Percentiles rank a stretch among this genome's conserved stretches.
Conservation (phyloP, 64 coral and sea anemone species). For the Catalaphyllia jardinei region DNA sequence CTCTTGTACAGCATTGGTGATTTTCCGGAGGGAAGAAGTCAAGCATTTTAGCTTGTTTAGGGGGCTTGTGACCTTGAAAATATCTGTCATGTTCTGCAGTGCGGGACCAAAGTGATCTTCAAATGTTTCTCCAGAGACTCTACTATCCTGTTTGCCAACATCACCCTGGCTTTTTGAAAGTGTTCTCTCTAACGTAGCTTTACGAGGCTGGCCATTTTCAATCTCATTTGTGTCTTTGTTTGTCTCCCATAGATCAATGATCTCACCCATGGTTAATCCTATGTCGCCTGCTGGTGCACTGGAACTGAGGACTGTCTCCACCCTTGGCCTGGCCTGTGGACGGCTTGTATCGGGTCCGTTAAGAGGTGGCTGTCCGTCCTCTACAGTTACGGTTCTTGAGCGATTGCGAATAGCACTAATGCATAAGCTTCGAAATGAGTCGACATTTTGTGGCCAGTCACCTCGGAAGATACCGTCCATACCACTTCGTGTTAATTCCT, state of each 20-base stretch:
- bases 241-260: constrained; percentile 30
- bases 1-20: constrained; percentile 78
- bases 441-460: background rate
- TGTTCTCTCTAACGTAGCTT: background rate
- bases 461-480: background rate
- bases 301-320: background rate
- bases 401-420: constrained; percentile 54
- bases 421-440: constrained; percentile 49
- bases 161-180: constrained; percentile 70
- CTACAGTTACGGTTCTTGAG: constrained; percentile 43
- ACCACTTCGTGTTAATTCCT: background rate
- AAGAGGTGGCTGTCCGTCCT: background rate
- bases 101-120: constrained; percentile 94
- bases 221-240: constrained; percentile 9
- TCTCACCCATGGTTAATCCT: constrained; percentile 1
- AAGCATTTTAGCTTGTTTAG: constrained; percentile 88
- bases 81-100: constrained; percentile 75
- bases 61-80: constrained; percentile 73
- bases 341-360: background rate
- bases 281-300: constrained; percentile 45
- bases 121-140: constrained; percentile 59
- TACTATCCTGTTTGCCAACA: constrained; percentile 2
- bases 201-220: background rate
- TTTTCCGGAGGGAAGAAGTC: constrained; percentile 85
- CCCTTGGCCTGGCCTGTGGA: background rate